Evolutionary conservation across 2,113 vertebrate species (phyloP), one percentile per base, ranked within the genome.

Genomic region (Penelope pileata): DNA sequence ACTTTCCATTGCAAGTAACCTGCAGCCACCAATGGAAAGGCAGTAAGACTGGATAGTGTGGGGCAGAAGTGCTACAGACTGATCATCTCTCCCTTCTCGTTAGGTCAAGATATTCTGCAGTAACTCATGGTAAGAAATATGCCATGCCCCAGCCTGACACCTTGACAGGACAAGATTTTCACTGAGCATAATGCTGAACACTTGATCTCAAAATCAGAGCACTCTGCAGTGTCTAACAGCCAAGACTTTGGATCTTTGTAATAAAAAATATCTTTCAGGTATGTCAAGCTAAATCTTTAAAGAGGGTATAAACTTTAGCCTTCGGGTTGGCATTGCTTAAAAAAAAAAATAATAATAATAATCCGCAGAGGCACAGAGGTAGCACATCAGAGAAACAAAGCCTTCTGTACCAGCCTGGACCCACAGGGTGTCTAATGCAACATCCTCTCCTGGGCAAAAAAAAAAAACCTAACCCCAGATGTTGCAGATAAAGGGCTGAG

Each of bases 361-460:
- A 83, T 14, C 53, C 34, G 18, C 0, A 29, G 16, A n/a, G 1
- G 45, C 23, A 10, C 63, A 38, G 0, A 40, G 34, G 27, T 10
- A n/a, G 8, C 47, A 58, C 32, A 56, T 16, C 3, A 38, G 59
- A 54, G 14, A 84, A 82, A 54, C 54, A 74, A 81, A 78, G 45
- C 16, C 24, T 64, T 30, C 53, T 38, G 38, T 6, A 29, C 17
- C 24, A 38, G 14, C 4, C 34, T 70, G 66, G 16, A 36, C 19
- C 66, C 9, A 1, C 2, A 14, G 32, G 32, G 9, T 17, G 1
- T n/a, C 60, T 79, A 59, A 26, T 12, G 18, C 43, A 40, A 16
- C 1, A 47, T 14, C 53, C 12, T 14, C 19, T 7, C 32, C 59
- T 40, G 16, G 12, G 21, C 10, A 32, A 11, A 40, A 50, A 72